These are phyloP conservation scores for Paramormyrops kingsleyae DNA, from an alignment of 2,113 vertebrate species.

Conservation along the genomic window DNA sequence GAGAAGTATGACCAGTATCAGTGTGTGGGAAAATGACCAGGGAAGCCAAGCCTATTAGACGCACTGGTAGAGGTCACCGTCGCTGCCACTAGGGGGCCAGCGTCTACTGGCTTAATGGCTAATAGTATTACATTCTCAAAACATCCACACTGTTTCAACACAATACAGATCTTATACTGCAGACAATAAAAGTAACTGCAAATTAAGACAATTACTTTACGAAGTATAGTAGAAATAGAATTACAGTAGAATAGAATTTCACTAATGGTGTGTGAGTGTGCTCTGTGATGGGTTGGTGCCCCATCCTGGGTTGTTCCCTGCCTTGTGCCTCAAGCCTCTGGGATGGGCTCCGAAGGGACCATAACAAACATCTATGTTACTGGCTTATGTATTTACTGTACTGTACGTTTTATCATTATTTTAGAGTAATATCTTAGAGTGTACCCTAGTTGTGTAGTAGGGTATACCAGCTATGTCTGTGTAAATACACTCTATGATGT, in stretches of 20 bases:
- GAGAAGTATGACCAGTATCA: not conserved
- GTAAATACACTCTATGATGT: not conserved
- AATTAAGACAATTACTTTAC: not conserved
- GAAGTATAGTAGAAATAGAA: too few species aligned
- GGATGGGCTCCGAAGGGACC: too few species aligned
- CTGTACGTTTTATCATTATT: not conserved
- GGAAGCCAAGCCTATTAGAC: not conserved
- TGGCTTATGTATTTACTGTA: not conserved
- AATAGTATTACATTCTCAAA: not conserved
- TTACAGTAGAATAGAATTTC: too few species aligned
- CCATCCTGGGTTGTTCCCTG: too few species aligned
- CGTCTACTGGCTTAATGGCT: not conserved
- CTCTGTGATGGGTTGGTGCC: too few species aligned
- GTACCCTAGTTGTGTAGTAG: not conserved
- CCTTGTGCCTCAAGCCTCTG: too few species aligned
- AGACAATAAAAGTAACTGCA: not conserved
- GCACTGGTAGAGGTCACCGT: not conserved
- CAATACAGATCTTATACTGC: not conserved
- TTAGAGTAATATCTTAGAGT: not conserved
- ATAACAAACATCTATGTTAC: not conserved
- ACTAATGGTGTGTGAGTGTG: too few species aligned
- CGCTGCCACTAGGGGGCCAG: not conserved
- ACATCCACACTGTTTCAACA: not conserved
- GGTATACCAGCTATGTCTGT: not conserved
- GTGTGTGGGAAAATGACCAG: not conserved